Evolutionary conservation across 2,113 vertebrate genomes (phyloP).

Genomic region (Pollimyrus isidori): DNA sequence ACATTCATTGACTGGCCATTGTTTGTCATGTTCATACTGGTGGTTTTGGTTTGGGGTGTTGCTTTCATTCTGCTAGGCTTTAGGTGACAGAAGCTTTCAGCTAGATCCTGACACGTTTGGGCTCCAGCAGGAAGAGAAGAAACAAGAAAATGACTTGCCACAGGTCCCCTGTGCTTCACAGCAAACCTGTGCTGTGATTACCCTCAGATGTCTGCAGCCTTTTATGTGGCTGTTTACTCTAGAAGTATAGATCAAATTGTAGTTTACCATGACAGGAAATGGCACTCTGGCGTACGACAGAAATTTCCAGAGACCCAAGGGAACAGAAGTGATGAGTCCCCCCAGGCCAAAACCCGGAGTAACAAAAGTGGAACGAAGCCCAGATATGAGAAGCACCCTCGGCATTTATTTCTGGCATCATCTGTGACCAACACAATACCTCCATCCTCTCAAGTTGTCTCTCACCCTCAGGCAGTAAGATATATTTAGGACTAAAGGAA

Average conservation of each 20-base stretch:
- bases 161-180: neutral
- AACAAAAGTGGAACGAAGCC: neutral
- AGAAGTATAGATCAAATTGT: neutral
- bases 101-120: neutral
- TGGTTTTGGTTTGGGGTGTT: neutral
- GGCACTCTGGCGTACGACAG: neutral
- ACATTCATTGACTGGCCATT: neutral
- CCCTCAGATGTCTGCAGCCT: neutral
- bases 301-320: neutral
- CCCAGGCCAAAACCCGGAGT: neutral
- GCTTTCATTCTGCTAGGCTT: neutral
- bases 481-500: neutral
- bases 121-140: neutral
- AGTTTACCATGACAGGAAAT: neutral
- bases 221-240: neutral
- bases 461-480: neutral
- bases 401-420: neutral
- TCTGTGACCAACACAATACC: neutral
- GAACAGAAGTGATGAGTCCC: neutral
- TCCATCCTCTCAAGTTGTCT: neutral
- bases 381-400: neutral
- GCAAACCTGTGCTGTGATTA: neutral
- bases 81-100: neutral
- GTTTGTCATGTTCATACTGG: neutral
- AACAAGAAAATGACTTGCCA: neutral